Conservation (phyloP, 2,888 invertebrate species). For the Callyntrura sp. region DNA sequence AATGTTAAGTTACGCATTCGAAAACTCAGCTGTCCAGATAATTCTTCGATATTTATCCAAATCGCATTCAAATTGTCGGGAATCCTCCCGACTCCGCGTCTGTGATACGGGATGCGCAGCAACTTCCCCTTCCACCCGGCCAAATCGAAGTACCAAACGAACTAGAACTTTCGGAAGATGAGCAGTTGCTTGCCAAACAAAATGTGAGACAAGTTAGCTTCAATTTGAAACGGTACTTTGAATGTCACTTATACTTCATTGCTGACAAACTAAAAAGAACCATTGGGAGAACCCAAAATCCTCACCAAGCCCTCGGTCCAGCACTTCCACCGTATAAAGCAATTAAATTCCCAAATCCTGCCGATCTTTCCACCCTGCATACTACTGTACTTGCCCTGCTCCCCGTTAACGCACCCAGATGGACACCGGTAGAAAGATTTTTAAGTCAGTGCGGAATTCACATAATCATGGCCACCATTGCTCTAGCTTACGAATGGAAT, state of each 20-base stretch:
- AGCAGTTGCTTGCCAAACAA: constrained; percentile 77
- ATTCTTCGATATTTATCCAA: constrained; percentile 95
- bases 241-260: constrained; percentile 81
- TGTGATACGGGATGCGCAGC: constrained; percentile 67
- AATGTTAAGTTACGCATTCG: constrained; percentile 97
- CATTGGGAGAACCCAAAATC: constrained; percentile 73
- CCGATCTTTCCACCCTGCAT: constrained; percentile 72
- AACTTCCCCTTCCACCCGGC: constrained; percentile 52
- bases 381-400: constrained; percentile 69
- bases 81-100: constrained; percentile 90
- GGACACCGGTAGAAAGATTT: constrained; percentile 96
- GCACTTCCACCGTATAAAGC: constrained; percentile 78
- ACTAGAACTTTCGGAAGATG: constrained; percentile 76
- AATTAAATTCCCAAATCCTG: constrained; percentile 71
- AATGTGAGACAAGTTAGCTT: constrained; percentile 81
- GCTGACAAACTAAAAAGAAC: constrained; percentile 80
- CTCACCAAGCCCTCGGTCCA: constrained; percentile 69
- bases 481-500: constrained; percentile 96
- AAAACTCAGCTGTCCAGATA: constrained; percentile 95
- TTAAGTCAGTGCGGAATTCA: constrained; percentile 87
- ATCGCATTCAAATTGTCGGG: constrained; percentile 94
- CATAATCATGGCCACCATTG: constrained; percentile 93
- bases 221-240: constrained; percentile 83
- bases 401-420: constrained; percentile 86
- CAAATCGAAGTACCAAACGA: constrained; percentile 56